phyloP scores from a whole-genome alignment of 2,888 invertebrate genomes.

The Caenorhabditis imperialis region DNA sequence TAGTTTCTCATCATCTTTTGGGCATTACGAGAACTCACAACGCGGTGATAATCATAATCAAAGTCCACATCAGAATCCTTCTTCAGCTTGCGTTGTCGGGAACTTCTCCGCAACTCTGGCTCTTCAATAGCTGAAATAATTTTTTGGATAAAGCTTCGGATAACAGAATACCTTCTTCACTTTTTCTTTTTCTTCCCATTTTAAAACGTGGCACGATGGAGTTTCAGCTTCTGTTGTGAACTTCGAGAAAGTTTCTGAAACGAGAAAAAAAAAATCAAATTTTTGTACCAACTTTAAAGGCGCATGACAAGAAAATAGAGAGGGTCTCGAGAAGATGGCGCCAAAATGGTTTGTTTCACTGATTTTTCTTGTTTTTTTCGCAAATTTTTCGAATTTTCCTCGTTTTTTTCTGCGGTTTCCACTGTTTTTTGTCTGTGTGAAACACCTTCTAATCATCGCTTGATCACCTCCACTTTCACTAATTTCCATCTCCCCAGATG shows the following conservation, averaged over 20 bases:
- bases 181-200: no score
- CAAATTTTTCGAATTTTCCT: neutral
- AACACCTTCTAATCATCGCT: slow-evolving; percentile 19
- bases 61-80: neutral
- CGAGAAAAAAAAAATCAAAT: neutral
- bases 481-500: slow-evolving; percentile 43
- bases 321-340: neutral
- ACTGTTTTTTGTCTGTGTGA: neutral
- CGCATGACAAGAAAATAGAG: neutral
- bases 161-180: no score
- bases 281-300: neutral
- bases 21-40: no score
- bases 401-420: neutral
- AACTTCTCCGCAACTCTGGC: slow-evolving; percentile 2
- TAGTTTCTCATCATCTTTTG: no score
- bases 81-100: neutral
- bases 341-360: neutral
- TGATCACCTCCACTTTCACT: no score
- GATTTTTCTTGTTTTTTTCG: neutral
- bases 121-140: no score
- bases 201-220: no score
- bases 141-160: no score
- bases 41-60: neutral
- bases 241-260: no score
- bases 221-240: no score